A percentile compares a stretch with the other conserved stretches of the same genome.
phyloP scores from a whole-genome alignment of 2,797 vertebrate species.

The Petrocephalus schoutedeni region DNA sequence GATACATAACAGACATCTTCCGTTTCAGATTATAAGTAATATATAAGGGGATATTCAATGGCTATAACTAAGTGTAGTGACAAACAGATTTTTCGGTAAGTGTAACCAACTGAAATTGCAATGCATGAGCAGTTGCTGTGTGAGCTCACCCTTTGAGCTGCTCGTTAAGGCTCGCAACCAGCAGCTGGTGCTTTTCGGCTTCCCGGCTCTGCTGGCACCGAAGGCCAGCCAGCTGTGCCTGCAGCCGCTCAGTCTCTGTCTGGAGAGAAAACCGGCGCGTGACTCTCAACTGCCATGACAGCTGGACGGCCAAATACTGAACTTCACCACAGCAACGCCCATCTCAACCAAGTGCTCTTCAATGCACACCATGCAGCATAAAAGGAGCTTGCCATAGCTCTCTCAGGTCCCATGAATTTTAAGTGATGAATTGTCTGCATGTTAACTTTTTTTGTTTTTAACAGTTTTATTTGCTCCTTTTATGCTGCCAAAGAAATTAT shows the following conservation, averaged over 20 bases:
- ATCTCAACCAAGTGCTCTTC: neutral
- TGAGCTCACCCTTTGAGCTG: slow-evolving; percentile 74
- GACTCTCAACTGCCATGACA: slow-evolving; percentile 1
- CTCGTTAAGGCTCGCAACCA: slow-evolving; percentile 71
- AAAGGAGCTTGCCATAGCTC: slow-evolving; percentile 13
- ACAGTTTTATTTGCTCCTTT: neutral
- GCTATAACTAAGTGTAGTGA: neutral
- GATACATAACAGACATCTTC: neutral
- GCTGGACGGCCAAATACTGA: neutral
- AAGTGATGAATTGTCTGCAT: neutral
- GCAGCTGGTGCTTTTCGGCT: slow-evolving; percentile 73
- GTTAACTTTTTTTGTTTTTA: neutral
- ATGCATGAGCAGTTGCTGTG: neutral
- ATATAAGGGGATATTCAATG: neutral
- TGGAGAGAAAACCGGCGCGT: slow-evolving; percentile 39
- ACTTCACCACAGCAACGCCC: slow-evolving; percentile 21
- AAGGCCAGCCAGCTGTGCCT: slow-evolving; percentile 64
- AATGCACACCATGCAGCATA: slow-evolving; percentile 15
- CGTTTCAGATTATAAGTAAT: neutral
- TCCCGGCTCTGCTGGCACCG: slow-evolving; percentile 73
- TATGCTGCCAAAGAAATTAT: slow-evolving; percentile 9
- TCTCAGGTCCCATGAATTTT: neutral
- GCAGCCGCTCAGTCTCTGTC: slow-evolving; percentile 78
- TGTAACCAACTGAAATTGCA: neutral
- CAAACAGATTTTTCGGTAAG: neutral